Evolutionary conservation across 2,113 vertebrate species (phyloP), one percentile per base, ranked within the genome.

Genomic region (Atractosteus spatula): DNA sequence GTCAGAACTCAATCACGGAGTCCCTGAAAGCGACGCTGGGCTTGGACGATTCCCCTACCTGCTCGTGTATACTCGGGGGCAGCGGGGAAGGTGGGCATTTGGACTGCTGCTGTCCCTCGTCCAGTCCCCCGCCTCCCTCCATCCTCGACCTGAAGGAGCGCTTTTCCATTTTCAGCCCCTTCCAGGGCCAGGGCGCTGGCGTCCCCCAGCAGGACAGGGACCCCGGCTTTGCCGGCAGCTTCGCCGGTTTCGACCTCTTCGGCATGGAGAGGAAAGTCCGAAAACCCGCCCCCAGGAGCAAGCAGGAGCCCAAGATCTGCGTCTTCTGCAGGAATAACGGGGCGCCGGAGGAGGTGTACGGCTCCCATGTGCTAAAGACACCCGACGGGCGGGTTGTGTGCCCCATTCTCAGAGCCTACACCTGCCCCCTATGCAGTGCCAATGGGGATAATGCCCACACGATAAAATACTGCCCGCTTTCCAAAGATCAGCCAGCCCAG

Each of bases 271-370:
- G 88, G 69, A 91, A 90, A 83, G 83, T 87, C 84, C 86, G 90
- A 71, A 91, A 89, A 62, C 81, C 87, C 12, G 70, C 87, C 0
- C 72, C 85, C 76, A 79, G 91, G 79, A 83, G 77, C 82, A 92
- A 92, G 77, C 89, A 90, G 82, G 92, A 93, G 81, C 92, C 91
- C 76, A 92, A 92, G 81, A 92, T 94, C 83, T 94, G 92, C 85
- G 92, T 94, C 70, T 94, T 94, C 87, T 94, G 92, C 83, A 78
- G 92, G 80, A 94, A 94, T 86, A 94, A 94, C 86, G 92, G 92
- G 61, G 92, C 92, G 0, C 91, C 91, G 0, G 92, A 93, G 84
- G 92, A 93, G 81, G 90, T 93, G 81, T 94, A 91, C 84, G 92
- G 91, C 72, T 92, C 91, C 4, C 92, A 94, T 83, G 90, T 94